Evolutionary conservation across 2,113 vertebrate species (phyloP).

Genomic region (Ageneiosus marmoratus): DNA sequence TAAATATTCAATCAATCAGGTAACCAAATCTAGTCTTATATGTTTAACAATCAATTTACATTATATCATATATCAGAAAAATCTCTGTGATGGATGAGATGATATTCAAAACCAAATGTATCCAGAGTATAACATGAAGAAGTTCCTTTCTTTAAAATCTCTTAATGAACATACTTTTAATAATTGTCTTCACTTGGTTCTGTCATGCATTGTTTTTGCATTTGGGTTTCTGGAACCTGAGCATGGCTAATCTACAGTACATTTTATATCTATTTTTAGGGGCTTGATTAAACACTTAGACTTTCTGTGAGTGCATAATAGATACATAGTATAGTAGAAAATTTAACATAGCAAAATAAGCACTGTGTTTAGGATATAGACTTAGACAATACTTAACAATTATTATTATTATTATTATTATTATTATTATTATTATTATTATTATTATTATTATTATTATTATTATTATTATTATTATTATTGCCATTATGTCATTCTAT

Average conservation of each 20-base stretch:
- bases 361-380: too few relatives aligned
- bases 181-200: slow-evolving; percentile 60
- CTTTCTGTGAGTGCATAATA: background rate
- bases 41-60: background rate
- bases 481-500: background rate
- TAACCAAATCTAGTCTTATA: background rate
- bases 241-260: background rate
- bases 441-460: background rate
- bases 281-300: background rate
- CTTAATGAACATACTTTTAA: slow-evolving; percentile 35
- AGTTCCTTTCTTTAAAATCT: background rate
- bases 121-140: background rate
- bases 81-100: background rate
- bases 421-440: too few relatives aligned
- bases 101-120: background rate
- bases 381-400: too few relatives aligned
- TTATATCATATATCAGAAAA: too few relatives aligned
- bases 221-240: slow-evolving; percentile 64
- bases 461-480: background rate
- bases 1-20: background rate
- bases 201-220: slow-evolving; percentile 54
- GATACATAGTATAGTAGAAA: background rate
- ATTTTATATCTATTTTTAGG: background rate
- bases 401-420: too few relatives aligned
- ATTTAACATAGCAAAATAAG: background rate